Evolutionary conservation across 1,140 invertebrate genomes (phyloP).

Genomic region (Lamellibrachia luymesi): DNA sequence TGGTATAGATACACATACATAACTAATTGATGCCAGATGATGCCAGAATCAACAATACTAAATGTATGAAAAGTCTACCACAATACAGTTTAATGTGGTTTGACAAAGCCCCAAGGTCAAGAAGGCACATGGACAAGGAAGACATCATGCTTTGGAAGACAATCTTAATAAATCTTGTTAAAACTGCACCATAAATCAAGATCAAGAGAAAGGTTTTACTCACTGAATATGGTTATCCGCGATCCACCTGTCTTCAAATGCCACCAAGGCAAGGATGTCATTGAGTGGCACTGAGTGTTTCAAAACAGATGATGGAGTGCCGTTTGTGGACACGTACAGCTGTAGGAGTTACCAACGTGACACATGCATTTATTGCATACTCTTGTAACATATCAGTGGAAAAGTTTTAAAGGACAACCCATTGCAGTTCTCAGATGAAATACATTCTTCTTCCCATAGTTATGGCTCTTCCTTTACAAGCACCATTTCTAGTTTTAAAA

Average conservation of each 20-base stretch:
- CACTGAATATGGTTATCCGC: not conserved
- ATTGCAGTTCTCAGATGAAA: too few species aligned
- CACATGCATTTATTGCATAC: not conserved
- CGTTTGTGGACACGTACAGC: not conserved
- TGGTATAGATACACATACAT: too few species aligned
- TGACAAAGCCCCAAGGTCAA: too few species aligned
- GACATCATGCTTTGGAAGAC: too few species aligned
- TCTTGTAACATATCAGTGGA: not conserved
- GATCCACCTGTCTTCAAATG: not conserved
- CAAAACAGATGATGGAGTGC: not conserved
- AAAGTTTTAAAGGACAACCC: not conserved
- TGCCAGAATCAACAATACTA: too few species aligned
- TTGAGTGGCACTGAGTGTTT: not conserved
- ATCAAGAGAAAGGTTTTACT: not conserved
- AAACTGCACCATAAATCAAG: not conserved
- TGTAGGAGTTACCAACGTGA: not conserved
- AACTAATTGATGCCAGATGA: too few species aligned
- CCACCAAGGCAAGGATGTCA: not conserved
- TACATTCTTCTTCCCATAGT: too few species aligned
- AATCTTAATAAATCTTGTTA: not conserved
- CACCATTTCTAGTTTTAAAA: too few species aligned
- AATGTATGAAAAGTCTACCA: too few species aligned
- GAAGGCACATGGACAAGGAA: too few species aligned
- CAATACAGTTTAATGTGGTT: too few species aligned
- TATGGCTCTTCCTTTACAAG: too few species aligned